A percentile compares a stretch with the other conserved stretches of the same genome.
phyloP scores from a whole-genome alignment of 2,797 vertebrate genomes.

The Catostomus latipinnis region DNA sequence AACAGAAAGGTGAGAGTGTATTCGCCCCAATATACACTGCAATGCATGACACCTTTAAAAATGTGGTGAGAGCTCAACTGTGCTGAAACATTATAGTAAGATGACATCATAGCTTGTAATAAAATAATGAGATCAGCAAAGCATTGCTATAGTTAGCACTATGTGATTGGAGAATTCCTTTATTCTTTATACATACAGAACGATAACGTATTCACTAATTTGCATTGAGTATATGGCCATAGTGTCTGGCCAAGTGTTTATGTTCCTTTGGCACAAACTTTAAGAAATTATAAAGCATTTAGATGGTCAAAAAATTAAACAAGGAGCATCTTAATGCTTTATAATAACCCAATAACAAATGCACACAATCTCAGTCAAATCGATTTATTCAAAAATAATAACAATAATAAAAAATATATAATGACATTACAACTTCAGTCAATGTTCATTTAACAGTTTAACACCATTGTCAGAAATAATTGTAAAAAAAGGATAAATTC shows the following conservation, averaged over 20 bases:
- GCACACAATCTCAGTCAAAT: background rate
- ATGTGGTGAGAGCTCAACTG: too few relatives aligned
- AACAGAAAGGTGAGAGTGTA: too few relatives aligned
- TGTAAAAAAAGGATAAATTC: constrained; percentile 38
- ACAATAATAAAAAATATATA: too few relatives aligned
- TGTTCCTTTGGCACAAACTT: background rate
- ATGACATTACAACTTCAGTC: constrained; percentile 16
- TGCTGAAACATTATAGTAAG: too few relatives aligned
- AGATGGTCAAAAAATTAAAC: background rate
- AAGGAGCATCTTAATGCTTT: constrained; percentile 1
- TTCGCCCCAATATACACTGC: too few relatives aligned
- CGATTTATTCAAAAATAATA: too few relatives aligned
- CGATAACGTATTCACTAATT: background rate
- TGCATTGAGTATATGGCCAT: background rate
- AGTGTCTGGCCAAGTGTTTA: background rate
- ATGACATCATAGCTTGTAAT: too few relatives aligned
- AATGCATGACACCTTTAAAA: too few relatives aligned
- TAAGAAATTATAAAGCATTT: background rate
- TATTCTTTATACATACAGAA: too few relatives aligned
- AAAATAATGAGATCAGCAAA: too few relatives aligned
- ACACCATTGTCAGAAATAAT: constrained; percentile 76
- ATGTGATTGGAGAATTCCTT: too few relatives aligned
- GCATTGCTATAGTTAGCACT: too few relatives aligned
- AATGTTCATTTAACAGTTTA: constrained; percentile 68
- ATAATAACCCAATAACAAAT: constrained; percentile 26